These are phyloP conservation scores for Cryptotis parvus DNA, from an alignment of 2,113 vertebrate species.

Conservation along the genomic window DNA sequence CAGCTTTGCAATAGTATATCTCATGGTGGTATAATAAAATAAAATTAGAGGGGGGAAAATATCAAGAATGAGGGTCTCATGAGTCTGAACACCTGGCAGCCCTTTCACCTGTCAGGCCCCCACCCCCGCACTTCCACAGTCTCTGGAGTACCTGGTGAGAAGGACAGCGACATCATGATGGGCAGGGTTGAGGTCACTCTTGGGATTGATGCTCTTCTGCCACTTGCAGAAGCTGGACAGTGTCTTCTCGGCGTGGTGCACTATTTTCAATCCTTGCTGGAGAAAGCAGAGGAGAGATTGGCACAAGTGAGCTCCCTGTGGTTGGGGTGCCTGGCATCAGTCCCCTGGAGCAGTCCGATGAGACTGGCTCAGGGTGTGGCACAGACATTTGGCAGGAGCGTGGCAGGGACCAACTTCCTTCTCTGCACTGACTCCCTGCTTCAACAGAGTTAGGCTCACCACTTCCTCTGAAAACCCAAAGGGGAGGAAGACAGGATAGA, in stretches of 20 bases:
- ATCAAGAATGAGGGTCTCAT: neutral
- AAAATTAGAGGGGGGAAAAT: too few relatives aligned
- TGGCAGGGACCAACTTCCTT: neutral
- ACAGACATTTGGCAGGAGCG: neutral
- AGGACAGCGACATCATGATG: constrained; percentile 97
- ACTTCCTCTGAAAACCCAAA: neutral
- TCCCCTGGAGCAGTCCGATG: neutral
- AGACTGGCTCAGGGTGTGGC: neutral
- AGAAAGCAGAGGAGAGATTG: constrained; percentile 39
- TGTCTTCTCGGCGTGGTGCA: constrained; percentile 96
- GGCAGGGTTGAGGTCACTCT: constrained; percentile 95
- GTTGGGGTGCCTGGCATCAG: neutral
- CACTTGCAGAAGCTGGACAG: constrained; percentile 97
- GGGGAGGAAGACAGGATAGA: neutral
- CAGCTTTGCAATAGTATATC: too few relatives aligned
- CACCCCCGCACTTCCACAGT: too few relatives aligned
- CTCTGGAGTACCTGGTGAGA: constrained; percentile 91
- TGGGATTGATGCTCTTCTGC: constrained; percentile 98
- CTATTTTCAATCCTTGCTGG: constrained; percentile 95
- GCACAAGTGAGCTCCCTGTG: neutral
- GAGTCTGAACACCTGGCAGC: accelerated
- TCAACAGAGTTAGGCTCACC: neutral
- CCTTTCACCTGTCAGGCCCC: neutral
- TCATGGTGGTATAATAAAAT: too few relatives aligned
- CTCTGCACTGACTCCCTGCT: neutral